These are phyloP conservation scores for Trichacis sp. DNA, from an alignment of 2,888 invertebrate species.

Conservation along the genomic window DNA sequence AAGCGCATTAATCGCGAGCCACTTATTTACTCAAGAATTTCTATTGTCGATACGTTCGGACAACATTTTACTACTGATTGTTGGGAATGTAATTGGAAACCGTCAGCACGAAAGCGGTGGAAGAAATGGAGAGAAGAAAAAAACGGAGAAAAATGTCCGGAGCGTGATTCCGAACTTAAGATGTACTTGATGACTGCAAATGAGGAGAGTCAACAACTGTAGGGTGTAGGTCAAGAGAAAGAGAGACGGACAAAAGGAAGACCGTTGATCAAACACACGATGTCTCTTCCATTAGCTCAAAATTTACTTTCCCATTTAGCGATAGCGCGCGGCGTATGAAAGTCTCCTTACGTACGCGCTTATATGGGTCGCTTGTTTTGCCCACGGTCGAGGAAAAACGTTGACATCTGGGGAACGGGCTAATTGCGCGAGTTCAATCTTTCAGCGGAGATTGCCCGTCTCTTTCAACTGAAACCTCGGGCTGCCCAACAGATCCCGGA, in stretches of 20 bases:
- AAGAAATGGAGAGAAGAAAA: constrained; percentile 10
- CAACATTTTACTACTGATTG: constrained; percentile 2
- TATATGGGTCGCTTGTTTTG: constrained; percentile 43
- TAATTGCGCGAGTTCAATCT: constrained; percentile 5
- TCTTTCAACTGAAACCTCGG: too few species aligned
- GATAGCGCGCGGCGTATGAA: constrained; percentile 65
- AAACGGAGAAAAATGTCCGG: constrained; percentile 11
- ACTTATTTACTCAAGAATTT: not conserved
- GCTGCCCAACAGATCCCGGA: too few species aligned
- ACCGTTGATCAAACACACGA: constrained; percentile 64
- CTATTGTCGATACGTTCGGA: not conserved
- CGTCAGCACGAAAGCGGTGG: constrained; percentile 10
- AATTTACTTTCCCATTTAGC: constrained; percentile 67
- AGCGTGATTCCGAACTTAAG: constrained; percentile 20
- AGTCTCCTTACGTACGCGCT: constrained; percentile 53
- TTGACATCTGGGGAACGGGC: constrained; percentile 2
- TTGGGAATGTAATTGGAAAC: constrained; percentile 24
- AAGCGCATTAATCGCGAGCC: too few species aligned
- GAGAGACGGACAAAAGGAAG: constrained; percentile 51
- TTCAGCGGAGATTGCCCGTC: too few species aligned
- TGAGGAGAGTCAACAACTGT: constrained; percentile 62
- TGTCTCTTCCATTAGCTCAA: constrained; percentile 66
- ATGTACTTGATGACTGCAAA: constrained; percentile 46
- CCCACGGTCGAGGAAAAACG: constrained; percentile 1
- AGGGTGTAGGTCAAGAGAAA: constrained; percentile 66